These are phyloP conservation scores for Cyprinodon diabolis DNA, from an alignment of 2,797 vertebrate species.

Conservation along the genomic window DNA sequence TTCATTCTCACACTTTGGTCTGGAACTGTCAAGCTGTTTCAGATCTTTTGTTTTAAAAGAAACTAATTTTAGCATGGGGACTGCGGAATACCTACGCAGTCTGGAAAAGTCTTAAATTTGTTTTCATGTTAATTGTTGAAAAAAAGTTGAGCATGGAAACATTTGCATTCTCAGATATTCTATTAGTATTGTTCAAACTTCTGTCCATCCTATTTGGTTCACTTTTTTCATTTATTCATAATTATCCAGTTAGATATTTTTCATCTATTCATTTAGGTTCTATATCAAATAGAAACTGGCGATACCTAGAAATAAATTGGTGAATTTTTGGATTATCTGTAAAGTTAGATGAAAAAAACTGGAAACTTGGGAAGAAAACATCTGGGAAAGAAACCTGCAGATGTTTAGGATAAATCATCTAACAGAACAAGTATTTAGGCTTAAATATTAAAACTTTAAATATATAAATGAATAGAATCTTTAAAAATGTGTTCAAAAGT, in stretches of 20 bases:
- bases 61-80: too few relatives aligned
- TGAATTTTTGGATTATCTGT: not conserved
- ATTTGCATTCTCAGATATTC: not conserved
- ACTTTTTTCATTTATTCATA: not conserved
- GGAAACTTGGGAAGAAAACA: not conserved
- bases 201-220: too few relatives aligned
- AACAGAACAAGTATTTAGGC: not conserved
- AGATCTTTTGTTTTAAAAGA: not conserved
- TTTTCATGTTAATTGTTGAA: not conserved
- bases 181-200: too few relatives aligned
- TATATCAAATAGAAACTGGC: too few relatives aligned
- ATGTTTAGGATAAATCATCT: not conserved
- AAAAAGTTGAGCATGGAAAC: not conserved
- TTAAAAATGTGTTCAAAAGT: too few relatives aligned
- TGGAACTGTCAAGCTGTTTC: not conserved
- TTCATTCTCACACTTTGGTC: not conserved
- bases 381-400: not conserved
- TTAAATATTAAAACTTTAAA: not conserved
- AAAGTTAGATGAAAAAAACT: not conserved
- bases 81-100: too few relatives aligned
- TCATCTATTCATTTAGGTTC: too few relatives aligned
- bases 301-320: not conserved
- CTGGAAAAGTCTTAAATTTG: not conserved
- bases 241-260: not conserved
- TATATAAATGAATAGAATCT: not conserved